phyloP scores from a whole-genome alignment of 2,888 invertebrate species.

The Ormyrus thymus region DNA sequence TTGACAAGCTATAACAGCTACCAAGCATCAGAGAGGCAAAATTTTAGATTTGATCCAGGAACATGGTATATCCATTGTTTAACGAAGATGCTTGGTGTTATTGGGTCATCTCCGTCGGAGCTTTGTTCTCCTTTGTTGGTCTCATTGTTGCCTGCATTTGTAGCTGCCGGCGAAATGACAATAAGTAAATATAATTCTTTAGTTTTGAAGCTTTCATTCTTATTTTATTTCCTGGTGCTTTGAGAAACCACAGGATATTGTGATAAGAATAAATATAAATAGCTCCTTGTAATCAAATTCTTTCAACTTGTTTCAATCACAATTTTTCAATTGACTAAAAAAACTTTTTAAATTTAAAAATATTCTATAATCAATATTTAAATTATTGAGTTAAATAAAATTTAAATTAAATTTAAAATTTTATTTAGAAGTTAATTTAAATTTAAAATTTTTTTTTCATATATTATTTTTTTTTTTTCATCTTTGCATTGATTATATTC shows the following conservation, averaged over 20 bases:
- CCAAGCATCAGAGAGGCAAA: constrained; percentile 33
- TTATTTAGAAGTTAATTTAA: no score
- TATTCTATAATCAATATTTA: neutral
- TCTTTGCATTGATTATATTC: neutral
- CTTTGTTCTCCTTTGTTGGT: constrained; percentile 76
- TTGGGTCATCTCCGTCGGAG: constrained; percentile 71
- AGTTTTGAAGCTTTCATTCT: no score
- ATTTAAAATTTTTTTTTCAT: neutral
- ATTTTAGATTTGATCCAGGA: constrained; percentile 41
- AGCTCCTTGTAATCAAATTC: neutral
- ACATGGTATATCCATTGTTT: constrained; percentile 67
- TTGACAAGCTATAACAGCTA: constrained; percentile 12
- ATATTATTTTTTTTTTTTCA: no score
- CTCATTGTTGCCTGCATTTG: constrained; percentile 83
- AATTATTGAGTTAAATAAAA: neutral
- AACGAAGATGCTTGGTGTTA: constrained; percentile 71
- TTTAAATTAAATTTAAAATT: constrained; percentile 7
- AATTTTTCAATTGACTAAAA: neutral
- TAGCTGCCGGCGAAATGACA: constrained; percentile 84
- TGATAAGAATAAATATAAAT: neutral
- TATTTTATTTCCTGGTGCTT: no score
- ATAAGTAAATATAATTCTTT: constrained; percentile 79
- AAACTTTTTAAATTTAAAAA: neutral
- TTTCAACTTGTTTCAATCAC: neutral
- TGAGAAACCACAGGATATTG: no score